These are phyloP conservation scores for Petroica traversi DNA, from an alignment of 2,113 vertebrate species.

Conservation along the genomic window DNA sequence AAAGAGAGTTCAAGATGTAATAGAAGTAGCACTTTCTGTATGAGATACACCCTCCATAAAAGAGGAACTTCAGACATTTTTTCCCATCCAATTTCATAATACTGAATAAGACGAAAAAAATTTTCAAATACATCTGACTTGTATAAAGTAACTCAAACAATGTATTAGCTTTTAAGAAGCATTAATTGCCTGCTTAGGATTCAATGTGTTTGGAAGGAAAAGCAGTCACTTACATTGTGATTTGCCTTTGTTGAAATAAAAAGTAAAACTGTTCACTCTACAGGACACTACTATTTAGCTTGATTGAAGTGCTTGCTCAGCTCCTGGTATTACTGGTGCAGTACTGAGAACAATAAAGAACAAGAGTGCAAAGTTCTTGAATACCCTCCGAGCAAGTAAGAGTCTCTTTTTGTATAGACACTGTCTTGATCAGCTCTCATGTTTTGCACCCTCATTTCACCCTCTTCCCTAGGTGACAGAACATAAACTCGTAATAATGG, in stretches of 20 bases:
- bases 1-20: background rate
- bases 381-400: background rate
- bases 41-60: background rate
- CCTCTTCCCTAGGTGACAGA: background rate
- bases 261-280: background rate
- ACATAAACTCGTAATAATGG: background rate
- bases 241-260: background rate
- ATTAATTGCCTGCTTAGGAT: background rate
- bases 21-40: background rate
- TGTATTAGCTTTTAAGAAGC: background rate
- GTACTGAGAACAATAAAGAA: background rate
- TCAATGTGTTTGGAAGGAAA: background rate
- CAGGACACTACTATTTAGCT: background rate
- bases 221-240: background rate
- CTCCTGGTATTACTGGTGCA: background rate
- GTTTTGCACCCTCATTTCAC: background rate
- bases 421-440: background rate
- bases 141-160: background rate
- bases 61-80: conserved; percentile 27
- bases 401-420: background rate
- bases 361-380: background rate
- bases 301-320: background rate
- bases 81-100: background rate
- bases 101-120: background rate
- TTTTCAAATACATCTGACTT: background rate